Base-by-base conservation (phyloP, 2,888 invertebrate genomes). In the Phorcus lineatus region DNA sequence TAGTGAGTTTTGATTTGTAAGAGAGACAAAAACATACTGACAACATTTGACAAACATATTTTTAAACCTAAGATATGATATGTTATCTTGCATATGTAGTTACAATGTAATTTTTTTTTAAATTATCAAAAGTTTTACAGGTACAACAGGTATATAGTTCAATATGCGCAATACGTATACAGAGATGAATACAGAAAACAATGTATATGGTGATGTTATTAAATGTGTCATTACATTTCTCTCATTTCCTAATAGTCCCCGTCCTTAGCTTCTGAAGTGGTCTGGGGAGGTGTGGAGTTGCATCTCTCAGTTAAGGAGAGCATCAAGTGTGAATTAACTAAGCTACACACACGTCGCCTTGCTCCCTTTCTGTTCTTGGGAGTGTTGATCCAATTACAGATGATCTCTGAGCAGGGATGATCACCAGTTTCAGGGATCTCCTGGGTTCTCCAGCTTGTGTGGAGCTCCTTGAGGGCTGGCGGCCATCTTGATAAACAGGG, bases 401-500 rank as follows among this genome's bases (percentile, higher is more conserved):
- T 70, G 70, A 70, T 70, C 70, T 70, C 40, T 36, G 28, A 19
- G 70, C 31, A 36, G 36, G 36, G 70, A 22, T 31, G 70, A 70
- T 70, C 70, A 40, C 31, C 36, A 70, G 36, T 13, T 17, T 19
- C 19, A 36, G 36, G 16, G 70, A 36, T 36, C 70, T 40, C 70
- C 13, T 19, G 70, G 70, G 70, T 19, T 19, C 19, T 40, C n/a
- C 16, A 31, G 2, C 36, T 11, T 31, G 16, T 19, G 9, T 24
- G 36, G 40, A 36, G 17, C 19, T 36, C 70, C 70, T 17, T 4
- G 70, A 36, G 19, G 36, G 16, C 40, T 17, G 40, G 40, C 70
- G n/a, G 70, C 70, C 70, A 70, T 70, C 70, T 70, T 70, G 70
- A 70, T 70, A 36, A 36, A 19, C 70, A 70, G 70, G 70, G 70